These are phyloP conservation scores for Alligator mississippiensis DNA, from an alignment of 2,113 vertebrate species.

Conservation along the genomic window DNA sequence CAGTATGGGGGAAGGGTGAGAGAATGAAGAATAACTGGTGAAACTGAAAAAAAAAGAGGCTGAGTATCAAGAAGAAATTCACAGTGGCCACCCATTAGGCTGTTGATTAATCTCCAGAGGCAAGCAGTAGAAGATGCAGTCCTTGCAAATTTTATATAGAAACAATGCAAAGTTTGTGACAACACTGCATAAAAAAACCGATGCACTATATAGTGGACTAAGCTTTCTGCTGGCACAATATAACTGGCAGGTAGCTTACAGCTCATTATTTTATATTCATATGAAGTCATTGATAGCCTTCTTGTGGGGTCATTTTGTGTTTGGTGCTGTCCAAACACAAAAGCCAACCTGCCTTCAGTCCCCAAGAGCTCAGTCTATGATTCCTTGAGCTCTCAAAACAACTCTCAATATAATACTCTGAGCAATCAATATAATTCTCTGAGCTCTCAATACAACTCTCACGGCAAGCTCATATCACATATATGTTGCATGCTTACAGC, in stretches of 20 bases:
- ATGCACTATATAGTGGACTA: not conserved
- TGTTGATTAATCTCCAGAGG: not conserved
- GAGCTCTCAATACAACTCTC: not conserved
- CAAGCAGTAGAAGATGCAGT: constrained; percentile 16
- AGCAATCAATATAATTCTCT: not conserved
- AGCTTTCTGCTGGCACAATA: constrained; percentile 4
- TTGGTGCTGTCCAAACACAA: not conserved
- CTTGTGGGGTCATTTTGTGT: not conserved
- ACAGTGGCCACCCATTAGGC: constrained; percentile 44
- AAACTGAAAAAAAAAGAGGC: not conserved
- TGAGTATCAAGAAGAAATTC: not conserved
- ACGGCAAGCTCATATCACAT: too few species aligned
- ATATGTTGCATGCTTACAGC: too few species aligned
- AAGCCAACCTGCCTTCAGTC: not conserved
- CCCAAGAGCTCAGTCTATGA: not conserved
- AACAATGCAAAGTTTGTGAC: not conserved
- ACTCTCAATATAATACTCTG: too few species aligned
- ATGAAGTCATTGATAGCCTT: not conserved
- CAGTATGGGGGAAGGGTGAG: not conserved
- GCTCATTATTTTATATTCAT: not conserved
- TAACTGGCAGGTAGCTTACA: not conserved
- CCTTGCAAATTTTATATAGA: not conserved
- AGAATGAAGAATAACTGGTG: not conserved
- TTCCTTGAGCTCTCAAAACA: too few species aligned
- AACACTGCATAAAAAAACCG: not conserved